Conservation (phyloP, 1,140 invertebrate genomes). For the Drosophila littoralis region DNA sequence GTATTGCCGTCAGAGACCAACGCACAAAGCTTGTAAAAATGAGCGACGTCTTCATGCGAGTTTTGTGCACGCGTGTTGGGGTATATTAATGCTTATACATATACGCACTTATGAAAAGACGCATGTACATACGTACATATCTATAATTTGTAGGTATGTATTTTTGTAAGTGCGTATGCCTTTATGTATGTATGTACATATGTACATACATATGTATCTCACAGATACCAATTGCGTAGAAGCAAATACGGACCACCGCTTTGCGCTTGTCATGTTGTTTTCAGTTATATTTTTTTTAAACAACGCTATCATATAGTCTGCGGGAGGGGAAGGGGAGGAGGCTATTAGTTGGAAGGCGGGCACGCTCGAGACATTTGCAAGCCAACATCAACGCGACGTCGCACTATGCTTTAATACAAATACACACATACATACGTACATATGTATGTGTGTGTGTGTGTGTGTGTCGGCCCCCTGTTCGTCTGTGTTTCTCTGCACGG, state of each 20-base stretch:
- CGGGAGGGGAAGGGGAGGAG: not conserved
- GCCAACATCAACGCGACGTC: conserved; percentile 34
- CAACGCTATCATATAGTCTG: conserved; percentile 38
- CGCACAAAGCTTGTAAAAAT: conserved; percentile 71
- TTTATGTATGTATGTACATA: not conserved
- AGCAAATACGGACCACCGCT: conserved; percentile 28
- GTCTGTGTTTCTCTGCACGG: conserved; percentile 26
- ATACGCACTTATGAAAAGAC: conserved; percentile 15
- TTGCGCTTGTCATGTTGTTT: conserved; percentile 34
- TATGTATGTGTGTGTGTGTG: not conserved
- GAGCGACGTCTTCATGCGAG: conserved; percentile 14
- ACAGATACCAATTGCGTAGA: conserved; percentile 54
- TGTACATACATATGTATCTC: conserved; percentile 39
- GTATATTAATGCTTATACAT: conserved; percentile 7
- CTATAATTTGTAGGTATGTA: not conserved
- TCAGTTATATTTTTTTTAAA: conserved; percentile 21
- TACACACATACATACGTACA: not conserved
- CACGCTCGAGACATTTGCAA: conserved; percentile 29
- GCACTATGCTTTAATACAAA: conserved; percentile 13
- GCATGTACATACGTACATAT: not conserved
- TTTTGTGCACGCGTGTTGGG: conserved; percentile 36
- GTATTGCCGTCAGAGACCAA: conserved; percentile 50
- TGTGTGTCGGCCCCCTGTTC: not conserved
- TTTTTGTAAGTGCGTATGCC: conserved; percentile 11
- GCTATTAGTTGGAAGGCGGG: conserved; percentile 21